Base-by-base conservation (phyloP, 2,113 vertebrate species). In the Rhinopomastus cyanomelas region DNA sequence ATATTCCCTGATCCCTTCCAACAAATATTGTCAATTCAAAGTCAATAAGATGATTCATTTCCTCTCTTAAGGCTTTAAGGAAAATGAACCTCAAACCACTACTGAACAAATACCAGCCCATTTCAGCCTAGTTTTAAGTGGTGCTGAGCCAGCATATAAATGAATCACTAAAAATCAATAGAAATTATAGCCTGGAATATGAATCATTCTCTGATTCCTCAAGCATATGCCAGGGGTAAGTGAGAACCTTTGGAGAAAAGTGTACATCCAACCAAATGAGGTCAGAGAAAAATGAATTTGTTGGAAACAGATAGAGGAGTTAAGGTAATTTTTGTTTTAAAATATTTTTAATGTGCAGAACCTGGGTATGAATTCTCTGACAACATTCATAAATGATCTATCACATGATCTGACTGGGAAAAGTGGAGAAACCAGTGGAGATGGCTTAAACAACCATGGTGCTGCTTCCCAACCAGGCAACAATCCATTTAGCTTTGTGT, bases 131-230 rank as follows among this genome's bases (percentile, higher is more conserved):
- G 18, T 68, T 81, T 80, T 46, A 74, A 49, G 36, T 26, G 80
- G 4, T 92, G 93, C 87, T 96, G 90, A 95, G 89, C 32, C 84
- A 94, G 83, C 89, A 94, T 39, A 73, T 44, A 66, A 89, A 94
- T 93, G 87, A 95, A 85, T 91, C 65, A 87, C 82, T 82, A 22
- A 85, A 91, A 91, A 74, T 67, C 55, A 79, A 36, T 85, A 92
- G 82, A 96, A 93, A 95, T 90, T 75, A 39, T 76, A 95, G 60
- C 62, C n/a, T 69, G 48, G 65, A 87, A 66, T 62, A 56, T 95
- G 94, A 95, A 87, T 95, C 90, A 95, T 71, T 60, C 20, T 2
- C 39, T 7, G 64, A 89, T 91, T 68, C 82, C 67, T 89, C 42
- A 65, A 17, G 65, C 0, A 0, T 52, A 67, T 13, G 4, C 59